Evolutionary conservation across 2,888 invertebrate genomes (phyloP).

Genomic region (Sphinx pinastri): DNA sequence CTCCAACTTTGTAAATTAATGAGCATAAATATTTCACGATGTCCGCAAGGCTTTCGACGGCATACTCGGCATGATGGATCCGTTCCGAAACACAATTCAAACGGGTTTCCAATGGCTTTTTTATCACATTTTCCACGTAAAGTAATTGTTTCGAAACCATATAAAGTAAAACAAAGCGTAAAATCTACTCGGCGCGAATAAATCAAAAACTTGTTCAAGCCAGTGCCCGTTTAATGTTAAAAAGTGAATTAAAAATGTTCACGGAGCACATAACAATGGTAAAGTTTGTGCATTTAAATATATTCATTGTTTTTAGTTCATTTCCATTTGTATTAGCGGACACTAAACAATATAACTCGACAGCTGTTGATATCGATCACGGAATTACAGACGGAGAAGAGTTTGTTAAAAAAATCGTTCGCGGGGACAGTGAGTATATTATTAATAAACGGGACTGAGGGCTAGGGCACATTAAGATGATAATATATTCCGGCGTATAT

Average conservation of each 20-base stretch:
- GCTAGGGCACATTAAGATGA: slow-evolving; percentile 1
- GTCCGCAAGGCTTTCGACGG: slow-evolving; percentile 33
- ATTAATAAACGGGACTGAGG: slow-evolving; percentile 29
- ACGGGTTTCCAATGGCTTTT: background rate
- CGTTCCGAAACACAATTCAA: background rate
- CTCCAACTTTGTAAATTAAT: slow-evolving; percentile 63
- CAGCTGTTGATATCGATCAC: slow-evolving; percentile 40
- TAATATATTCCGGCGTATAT: no score
- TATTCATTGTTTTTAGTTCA: slow-evolving; percentile 48
- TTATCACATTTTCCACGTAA: background rate
- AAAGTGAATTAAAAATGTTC: slow-evolving; percentile 29
- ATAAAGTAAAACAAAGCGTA: slow-evolving; percentile 9
- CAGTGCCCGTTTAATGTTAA: slow-evolving; percentile 6
- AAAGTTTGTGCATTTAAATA: slow-evolving; percentile 39
- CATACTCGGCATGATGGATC: background rate
- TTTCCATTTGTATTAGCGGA: slow-evolving; percentile 43
- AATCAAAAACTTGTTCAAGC: slow-evolving; percentile 35
- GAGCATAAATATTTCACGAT: slow-evolving; percentile 55
- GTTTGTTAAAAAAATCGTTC: slow-evolving; percentile 49
- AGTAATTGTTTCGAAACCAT: slow-evolving; percentile 18
- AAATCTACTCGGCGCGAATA: slow-evolving; percentile 28
- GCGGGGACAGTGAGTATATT: slow-evolving; percentile 58
- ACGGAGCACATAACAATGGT: slow-evolving; percentile 39
- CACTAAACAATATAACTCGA: slow-evolving; percentile 32
- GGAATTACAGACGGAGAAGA: slow-evolving; percentile 49